These are phyloP conservation scores for Hydra vulgaris DNA, from an alignment of 30 jellyfish, hydroid and myxozoan genomes.

Conservation along the genomic window DNA sequence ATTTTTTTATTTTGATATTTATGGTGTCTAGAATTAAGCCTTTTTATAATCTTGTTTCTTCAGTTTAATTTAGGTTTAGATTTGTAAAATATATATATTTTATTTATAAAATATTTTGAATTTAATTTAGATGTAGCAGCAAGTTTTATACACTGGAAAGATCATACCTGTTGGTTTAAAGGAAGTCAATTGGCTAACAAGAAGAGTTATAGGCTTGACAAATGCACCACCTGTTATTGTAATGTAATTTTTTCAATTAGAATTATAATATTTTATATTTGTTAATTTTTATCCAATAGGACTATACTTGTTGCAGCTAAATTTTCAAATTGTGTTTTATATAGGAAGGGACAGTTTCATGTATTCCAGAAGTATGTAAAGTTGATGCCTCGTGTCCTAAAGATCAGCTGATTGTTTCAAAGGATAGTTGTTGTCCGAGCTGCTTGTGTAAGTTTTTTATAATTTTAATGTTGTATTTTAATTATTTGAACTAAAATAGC, in stretches of 20 bases:
- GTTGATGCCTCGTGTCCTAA: not conserved
- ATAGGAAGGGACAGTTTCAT: constrained; percentile 9
- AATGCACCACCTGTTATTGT: constrained; percentile 11
- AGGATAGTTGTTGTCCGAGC: not conserved
- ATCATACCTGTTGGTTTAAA: not conserved
- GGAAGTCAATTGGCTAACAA: not conserved
- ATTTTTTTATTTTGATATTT: too few species aligned
- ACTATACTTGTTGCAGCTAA: not conserved
- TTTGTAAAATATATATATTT: too few species aligned
- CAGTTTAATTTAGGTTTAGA: too few species aligned
- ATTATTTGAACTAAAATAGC: too few species aligned
- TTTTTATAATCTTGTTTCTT: too few species aligned
- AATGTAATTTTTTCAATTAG: not conserved
- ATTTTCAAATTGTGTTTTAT: not conserved
- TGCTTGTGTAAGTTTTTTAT: not conserved
- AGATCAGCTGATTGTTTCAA: not conserved
- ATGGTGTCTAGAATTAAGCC: too few species aligned
- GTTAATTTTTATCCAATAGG: not conserved
- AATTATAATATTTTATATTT: not conserved
- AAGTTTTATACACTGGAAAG: not conserved
- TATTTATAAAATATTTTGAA: too few species aligned
- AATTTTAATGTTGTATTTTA: too few species aligned
- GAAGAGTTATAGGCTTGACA: not conserved
- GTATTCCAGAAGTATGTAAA: not conserved
- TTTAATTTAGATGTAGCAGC: not conserved